Evolutionary conservation across 1,140 invertebrate species (phyloP).

Genomic region (Dryas iulia): DNA sequence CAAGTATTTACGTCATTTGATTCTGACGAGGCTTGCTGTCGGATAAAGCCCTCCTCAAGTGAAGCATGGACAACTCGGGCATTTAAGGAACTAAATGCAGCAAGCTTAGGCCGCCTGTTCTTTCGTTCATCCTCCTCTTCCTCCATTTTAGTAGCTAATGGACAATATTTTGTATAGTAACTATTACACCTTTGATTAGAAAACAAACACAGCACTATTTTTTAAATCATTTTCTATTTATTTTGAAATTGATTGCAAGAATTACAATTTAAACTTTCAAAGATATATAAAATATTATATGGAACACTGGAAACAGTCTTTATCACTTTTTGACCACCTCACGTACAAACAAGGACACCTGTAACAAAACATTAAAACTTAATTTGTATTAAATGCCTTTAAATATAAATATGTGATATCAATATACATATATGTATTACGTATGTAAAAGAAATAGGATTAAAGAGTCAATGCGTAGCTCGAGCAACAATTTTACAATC

Average conservation of each 20-base stretch:
- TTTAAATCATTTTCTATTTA: conserved; percentile 57
- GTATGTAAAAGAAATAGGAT: background rate
- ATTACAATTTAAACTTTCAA: conserved; percentile 48
- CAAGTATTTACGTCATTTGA: conserved; percentile 64
- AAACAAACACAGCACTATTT: conserved; percentile 50
- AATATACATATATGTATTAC: background rate
- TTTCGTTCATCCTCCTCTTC: conserved; percentile 81
- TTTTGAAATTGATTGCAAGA: conserved; percentile 64
- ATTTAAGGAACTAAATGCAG: conserved; percentile 64
- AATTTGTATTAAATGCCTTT: background rate
- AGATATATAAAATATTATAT: conserved; percentile 56
- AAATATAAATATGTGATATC: no score
- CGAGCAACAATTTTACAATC: conserved; percentile 34
- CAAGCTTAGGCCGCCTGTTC: conserved; percentile 56
- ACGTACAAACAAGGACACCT: conserved; percentile 61
- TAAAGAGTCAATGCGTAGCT: conserved; percentile 21
- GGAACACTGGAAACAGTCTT: conserved; percentile 78
- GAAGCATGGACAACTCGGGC: conserved; percentile 66
- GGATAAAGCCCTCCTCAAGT: conserved; percentile 55
- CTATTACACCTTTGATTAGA: conserved; percentile 39
- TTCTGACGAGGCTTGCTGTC: conserved; percentile 63
- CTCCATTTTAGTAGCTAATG: conserved; percentile 73
- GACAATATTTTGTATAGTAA: conserved; percentile 41
- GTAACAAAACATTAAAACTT: conserved; percentile 53
- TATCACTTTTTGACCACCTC: conserved; percentile 71